Conservation (phyloP, 2,888 invertebrate species). For the Unio delphinus region DNA sequence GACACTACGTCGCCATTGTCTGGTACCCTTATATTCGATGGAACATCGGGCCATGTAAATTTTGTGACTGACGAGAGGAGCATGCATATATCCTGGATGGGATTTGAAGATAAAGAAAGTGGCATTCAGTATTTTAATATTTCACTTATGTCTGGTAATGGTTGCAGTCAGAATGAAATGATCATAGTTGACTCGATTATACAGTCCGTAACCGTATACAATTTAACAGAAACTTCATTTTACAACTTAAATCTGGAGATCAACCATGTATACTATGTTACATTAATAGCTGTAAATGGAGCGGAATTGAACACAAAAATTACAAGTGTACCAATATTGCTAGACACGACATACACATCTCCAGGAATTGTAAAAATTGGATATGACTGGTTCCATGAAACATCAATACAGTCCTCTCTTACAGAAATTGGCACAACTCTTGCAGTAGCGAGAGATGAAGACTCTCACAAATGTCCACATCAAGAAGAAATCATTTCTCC, state of each 20-base stretch:
- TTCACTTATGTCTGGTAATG: slow-evolving; percentile 1
- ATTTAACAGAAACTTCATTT: slow-evolving; percentile 24
- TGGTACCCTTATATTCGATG: slow-evolving; percentile 10
- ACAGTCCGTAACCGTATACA: neutral
- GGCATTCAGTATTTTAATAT: slow-evolving; percentile 12
- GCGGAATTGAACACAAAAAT: slow-evolving; percentile 21
- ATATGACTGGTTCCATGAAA: slow-evolving; percentile 19
- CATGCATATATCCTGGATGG: slow-evolving; percentile 18
- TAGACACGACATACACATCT: slow-evolving; percentile 32
- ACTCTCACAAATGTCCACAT: slow-evolving; percentile 23
- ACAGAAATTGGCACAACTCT: slow-evolving; percentile 19
- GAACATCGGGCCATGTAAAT: neutral
- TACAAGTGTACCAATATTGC: slow-evolving; percentile 17
- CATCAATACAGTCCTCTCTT: slow-evolving; percentile 27
- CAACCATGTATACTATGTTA: slow-evolving; percentile 23
- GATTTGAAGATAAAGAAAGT: slow-evolving; percentile 21
- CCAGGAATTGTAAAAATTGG: slow-evolving; percentile 36
- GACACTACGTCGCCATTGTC: slow-evolving; percentile 39
- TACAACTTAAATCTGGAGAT: slow-evolving; percentile 32
- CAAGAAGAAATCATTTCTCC: slow-evolving; percentile 18
- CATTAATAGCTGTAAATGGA: slow-evolving; percentile 28
- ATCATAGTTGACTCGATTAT: neutral
- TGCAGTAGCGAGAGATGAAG: slow-evolving; percentile 24
- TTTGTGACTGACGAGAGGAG: slow-evolving; percentile 6
- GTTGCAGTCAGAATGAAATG: too few relatives aligned